Percentiles rank a stretch among this genome's conserved stretches.
These are phyloP conservation scores for Arion vulgaris DNA, from an alignment of 1,140 invertebrate species.

Conservation along the genomic window DNA sequence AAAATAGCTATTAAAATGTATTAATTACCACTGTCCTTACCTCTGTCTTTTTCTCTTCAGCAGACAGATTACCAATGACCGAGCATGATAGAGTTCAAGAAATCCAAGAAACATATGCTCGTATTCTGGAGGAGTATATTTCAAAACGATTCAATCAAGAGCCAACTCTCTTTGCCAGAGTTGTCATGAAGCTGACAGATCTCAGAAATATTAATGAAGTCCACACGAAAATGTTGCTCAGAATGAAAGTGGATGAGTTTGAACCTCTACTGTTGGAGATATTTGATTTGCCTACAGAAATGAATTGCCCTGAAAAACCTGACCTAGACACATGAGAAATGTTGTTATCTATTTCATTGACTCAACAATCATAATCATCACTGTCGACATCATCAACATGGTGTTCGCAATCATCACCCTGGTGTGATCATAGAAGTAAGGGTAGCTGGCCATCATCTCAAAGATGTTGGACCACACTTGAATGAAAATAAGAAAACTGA, in stretches of 20 bases:
- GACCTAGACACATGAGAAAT: neutral
- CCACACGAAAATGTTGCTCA: constrained; percentile 68
- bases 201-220: constrained; percentile 68
- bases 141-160: constrained; percentile 56
- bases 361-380: neutral
- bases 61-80: constrained; percentile 54
- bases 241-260: constrained; percentile 65
- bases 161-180: constrained; percentile 60
- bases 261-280: constrained; percentile 69
- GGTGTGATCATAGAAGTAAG: neutral
- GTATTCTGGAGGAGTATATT: constrained; percentile 58
- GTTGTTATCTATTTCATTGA: neutral
- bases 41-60: constrained; percentile 2
- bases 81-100: constrained; percentile 51
- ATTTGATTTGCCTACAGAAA: constrained; percentile 59
- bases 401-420: neutral
- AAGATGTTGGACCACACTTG: too few relatives aligned
- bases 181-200: constrained; percentile 68
- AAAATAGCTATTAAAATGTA: too few relatives aligned
- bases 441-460: neutral
- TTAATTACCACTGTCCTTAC: too few relatives aligned
- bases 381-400: neutral
- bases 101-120: constrained; percentile 64
- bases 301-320: neutral
- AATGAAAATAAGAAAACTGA: too few relatives aligned